Base-by-base conservation (phyloP, 2,113 vertebrate genomes). In the Mobula hypostoma region DNA sequence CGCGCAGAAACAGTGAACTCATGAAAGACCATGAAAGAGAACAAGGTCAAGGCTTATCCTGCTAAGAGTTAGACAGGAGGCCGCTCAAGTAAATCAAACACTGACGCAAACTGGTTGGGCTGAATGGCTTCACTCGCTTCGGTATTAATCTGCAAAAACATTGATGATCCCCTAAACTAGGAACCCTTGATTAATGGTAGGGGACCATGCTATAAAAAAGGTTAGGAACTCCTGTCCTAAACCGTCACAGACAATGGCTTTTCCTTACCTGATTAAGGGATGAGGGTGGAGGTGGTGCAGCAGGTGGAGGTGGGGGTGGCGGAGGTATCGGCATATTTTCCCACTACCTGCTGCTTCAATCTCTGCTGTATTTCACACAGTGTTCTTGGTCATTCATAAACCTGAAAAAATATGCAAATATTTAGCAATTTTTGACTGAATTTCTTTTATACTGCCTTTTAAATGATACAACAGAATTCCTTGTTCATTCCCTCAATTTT, bases 301-400 rank as follows among this genome's bases (percentile, higher is more conserved):
- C 98, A 0, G 98, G 98, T 0, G 97, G 98, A 0, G 98, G 98
- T 2, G 98, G 98, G 36, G 98, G 98, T 27, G 97, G 97, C 76
- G 98, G 98, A 95, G 98, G 98, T 96, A 98, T 97, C 21, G 98
- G 98, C 98, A 99, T 99, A 95, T 95, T 98, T 97, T 95, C 96
- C 95, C 58, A 96, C 94, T 95, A 95, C 95, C 94, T 63, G 95
- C 94, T 5, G 95, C 94, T 95, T 95, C 96, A 95, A 95, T 92
- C 95, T 91, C 96, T 80, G 32, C 58, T 68, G 66, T 80, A 82
- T 94, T 94, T 74, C 40, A 94, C 94, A 95, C n/a, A 94, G 68
- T 95, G 95, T 96, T 96, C 94, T 74, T 70, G 96, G 95, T 95
- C 96, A 96, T 95, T 97, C 96, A 97, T 96, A 96, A 96, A 96